Conservation (phyloP, 23 tunicate genomes). For the Halocynthia roretzi region DNA sequence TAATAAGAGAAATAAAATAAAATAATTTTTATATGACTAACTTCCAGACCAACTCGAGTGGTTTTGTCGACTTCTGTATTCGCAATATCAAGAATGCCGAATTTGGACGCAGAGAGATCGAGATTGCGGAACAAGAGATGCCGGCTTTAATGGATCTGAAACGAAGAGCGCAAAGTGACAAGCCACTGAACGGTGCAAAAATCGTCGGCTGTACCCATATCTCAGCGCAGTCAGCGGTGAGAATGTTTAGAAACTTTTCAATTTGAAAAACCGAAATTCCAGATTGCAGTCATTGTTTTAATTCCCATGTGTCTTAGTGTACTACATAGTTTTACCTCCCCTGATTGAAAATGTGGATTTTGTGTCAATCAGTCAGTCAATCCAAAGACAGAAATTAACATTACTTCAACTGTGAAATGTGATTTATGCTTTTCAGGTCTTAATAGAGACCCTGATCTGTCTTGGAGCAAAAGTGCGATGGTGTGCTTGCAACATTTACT, state of each 20-base stretch:
- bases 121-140: constrained; percentile 98
- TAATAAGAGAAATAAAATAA: background rate
- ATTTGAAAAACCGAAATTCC: background rate
- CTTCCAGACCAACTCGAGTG: constrained; percentile 37
- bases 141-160: constrained; percentile 92
- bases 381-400: too few species aligned
- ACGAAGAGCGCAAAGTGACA: constrained; percentile 78
- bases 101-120: constrained; percentile 92
- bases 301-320: too few species aligned
- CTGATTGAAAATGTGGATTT: too few species aligned
- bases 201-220: constrained; percentile 92
- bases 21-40: background rate
- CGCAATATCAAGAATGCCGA: constrained; percentile 89
- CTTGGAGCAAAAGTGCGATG: constrained; percentile 89
- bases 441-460: constrained; percentile 67
- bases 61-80: constrained; percentile 88
- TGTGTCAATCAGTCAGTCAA: too few species aligned
- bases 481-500: constrained; percentile 96
- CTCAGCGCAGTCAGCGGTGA: constrained; percentile 93
- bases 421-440: constrained; percentile 28
- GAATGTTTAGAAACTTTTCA: background rate
- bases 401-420: too few species aligned
- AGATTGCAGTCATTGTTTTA: too few species aligned
- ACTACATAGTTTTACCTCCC: too few species aligned
- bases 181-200: constrained; percentile 80